Evolutionary conservation across 2,797 vertebrate species (phyloP).

Genomic region (Esox masquinongy): DNA sequence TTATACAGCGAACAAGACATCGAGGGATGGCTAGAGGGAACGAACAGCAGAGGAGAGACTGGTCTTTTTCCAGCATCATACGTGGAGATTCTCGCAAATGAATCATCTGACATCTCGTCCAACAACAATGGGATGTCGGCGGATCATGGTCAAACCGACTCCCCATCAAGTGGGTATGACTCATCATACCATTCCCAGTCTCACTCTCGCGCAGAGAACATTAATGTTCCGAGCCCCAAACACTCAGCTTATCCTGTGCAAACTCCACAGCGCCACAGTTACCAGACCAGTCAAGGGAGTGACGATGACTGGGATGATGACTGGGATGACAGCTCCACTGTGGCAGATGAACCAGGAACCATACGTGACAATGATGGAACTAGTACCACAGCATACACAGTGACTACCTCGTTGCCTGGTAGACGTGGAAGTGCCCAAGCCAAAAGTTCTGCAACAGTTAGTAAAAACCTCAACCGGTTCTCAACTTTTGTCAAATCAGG

Average conservation of each 20-base stretch:
- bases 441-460: slow-evolving; percentile 87
- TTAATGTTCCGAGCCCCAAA: slow-evolving; percentile 50
- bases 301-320: slow-evolving; percentile 88
- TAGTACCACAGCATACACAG: slow-evolving; percentile 59
- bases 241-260: slow-evolving; percentile 40
- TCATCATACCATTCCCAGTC: slow-evolving; percentile 42
- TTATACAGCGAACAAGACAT: slow-evolving; percentile 90
- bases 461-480: slow-evolving; percentile 94
- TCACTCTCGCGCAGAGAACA: slow-evolving; percentile 37
- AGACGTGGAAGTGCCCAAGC: slow-evolving; percentile 70
- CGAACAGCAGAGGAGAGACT: slow-evolving; percentile 88
- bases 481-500: slow-evolving; percentile 95
- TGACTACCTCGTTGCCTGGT: slow-evolving; percentile 66
- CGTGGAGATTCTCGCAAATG: slow-evolving; percentile 82
- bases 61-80: slow-evolving; percentile 96
- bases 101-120: slow-evolving; percentile 42
- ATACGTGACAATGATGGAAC: slow-evolving; percentile 38
- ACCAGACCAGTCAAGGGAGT: slow-evolving; percentile 82
- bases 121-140: slow-evolving; percentile 67
- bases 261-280: slow-evolving; percentile 59
- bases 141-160: slow-evolving; percentile 46
- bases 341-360: slow-evolving; percentile 72
- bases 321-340: slow-evolving; percentile 86
- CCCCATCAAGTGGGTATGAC: slow-evolving; percentile 35
- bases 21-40: slow-evolving; percentile 93